A percentile compares a stretch with the other conserved stretches of the same genome.
Evolutionary conservation across 2,113 vertebrate genomes (phyloP).

Genomic region (Peromyscus californicus): DNA sequence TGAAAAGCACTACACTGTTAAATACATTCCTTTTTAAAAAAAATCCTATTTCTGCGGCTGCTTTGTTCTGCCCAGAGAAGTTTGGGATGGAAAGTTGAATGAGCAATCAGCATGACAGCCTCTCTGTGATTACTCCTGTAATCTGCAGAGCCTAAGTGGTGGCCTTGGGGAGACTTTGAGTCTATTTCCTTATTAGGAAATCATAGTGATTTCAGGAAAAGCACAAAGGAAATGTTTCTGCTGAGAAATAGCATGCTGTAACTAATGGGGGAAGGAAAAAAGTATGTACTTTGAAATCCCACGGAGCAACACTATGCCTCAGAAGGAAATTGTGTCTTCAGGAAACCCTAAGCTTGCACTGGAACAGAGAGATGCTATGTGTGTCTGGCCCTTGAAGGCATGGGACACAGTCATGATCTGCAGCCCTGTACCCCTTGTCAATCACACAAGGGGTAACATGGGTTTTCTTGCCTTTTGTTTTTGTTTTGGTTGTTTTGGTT

Average conservation of each 20-base stretch:
- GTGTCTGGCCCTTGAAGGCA: not conserved
- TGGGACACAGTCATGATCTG: not conserved
- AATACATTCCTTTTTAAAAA: not conserved
- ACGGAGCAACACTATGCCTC: not conserved
- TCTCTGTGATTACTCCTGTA: not conserved
- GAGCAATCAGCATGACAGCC: conserved; percentile 31
- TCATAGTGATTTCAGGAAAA: conserved; percentile 70
- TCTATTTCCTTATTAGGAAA: conserved; percentile 76
- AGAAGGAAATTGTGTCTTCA: not conserved
- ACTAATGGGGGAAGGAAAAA: conserved; percentile 47
- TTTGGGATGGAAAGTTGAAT: conserved; percentile 27
- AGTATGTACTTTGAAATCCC: not conserved
- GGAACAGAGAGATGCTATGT: not conserved
- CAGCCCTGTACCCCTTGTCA: not conserved
- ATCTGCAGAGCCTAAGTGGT: conserved; percentile 18
- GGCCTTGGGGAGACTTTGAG: conserved; percentile 16
- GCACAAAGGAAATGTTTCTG: conserved; percentile 74
- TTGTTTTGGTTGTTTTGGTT: not conserved
- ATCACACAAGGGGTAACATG: not conserved
- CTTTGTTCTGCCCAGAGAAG: conserved; percentile 23
- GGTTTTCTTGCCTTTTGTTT: not conserved
- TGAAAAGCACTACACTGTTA: not conserved
- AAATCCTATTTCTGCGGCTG: conserved; percentile 26
- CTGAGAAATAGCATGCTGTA: conserved; percentile 56
- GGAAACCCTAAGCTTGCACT: not conserved